Conservation (phyloP, 1,140 invertebrate species). For the Nymphalis io region DNA sequence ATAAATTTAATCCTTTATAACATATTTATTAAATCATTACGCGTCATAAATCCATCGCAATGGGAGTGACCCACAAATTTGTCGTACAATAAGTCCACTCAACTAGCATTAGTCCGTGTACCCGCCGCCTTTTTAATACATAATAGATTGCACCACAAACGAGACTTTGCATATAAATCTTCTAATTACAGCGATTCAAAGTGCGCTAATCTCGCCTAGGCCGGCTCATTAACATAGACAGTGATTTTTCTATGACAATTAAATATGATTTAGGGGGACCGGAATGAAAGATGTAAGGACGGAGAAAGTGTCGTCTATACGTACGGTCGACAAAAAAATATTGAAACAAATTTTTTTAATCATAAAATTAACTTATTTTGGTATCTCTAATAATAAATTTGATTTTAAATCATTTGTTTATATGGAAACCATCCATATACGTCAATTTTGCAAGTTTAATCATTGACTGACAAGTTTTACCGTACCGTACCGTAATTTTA, state of each 20-base stretch:
- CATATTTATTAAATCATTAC: conserved; percentile 71
- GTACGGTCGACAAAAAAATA: conserved; percentile 21
- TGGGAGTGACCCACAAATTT: conserved; percentile 76
- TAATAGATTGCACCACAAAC: conserved; percentile 74
- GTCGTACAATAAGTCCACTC: conserved; percentile 60
- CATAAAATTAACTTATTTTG: too few relatives aligned
- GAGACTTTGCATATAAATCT: conserved; percentile 78
- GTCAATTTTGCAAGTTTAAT: too few relatives aligned
- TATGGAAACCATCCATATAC: too few relatives aligned
- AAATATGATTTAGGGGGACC: conserved; percentile 68
- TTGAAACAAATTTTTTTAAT: too few relatives aligned
- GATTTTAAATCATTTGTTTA: too few relatives aligned
- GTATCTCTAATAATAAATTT: too few relatives aligned
- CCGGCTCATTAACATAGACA: conserved; percentile 65
- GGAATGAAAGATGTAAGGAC: conserved; percentile 38
- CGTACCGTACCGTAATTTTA: not conserved
- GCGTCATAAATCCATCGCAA: conserved; percentile 71
- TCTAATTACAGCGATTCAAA: conserved; percentile 74
- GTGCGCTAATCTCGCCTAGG: conserved; percentile 65
- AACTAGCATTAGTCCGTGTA: conserved; percentile 59
- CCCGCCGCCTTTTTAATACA: conserved; percentile 60
- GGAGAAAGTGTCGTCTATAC: conserved; percentile 15
- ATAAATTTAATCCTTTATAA: conserved; percentile 73
- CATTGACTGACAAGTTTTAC: too few relatives aligned
- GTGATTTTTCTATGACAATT: conserved; percentile 66